These are phyloP conservation scores for Tachina lurida DNA, from an alignment of 2,888 invertebrate genomes.

Conservation along the genomic window DNA sequence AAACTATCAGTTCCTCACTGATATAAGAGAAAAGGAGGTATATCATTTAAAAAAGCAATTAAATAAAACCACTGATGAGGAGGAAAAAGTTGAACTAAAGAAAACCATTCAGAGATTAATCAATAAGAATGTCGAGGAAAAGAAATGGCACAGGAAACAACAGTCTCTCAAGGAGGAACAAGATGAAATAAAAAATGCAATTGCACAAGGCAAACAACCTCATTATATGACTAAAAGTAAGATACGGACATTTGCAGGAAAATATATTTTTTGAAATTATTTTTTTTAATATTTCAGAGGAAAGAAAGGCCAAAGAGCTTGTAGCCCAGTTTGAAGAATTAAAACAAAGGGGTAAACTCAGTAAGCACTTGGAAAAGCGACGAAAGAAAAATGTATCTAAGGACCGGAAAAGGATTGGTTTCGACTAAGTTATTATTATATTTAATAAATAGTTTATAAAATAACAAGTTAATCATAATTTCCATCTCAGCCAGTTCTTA, in stretches of 20 bases:
- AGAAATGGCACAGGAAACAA: slow-evolving; percentile 85
- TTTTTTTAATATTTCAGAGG: slow-evolving; percentile 85
- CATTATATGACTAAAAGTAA: slow-evolving; percentile 89
- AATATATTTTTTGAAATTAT: not conserved
- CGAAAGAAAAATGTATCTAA: slow-evolving; percentile 87
- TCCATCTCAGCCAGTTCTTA: slow-evolving; percentile 87
- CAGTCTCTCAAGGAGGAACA: slow-evolving; percentile 84
- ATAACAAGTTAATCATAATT: slow-evolving; percentile 66
- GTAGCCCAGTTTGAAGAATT: slow-evolving; percentile 92
- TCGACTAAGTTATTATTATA: slow-evolving; percentile 75
- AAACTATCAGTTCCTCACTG: slow-evolving; percentile 90
- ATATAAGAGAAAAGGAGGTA: slow-evolving; percentile 89
- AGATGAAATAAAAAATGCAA: slow-evolving; percentile 84
- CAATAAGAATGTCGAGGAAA: slow-evolving; percentile 89
- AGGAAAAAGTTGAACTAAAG: slow-evolving; percentile 87
- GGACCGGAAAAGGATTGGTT: slow-evolving; percentile 81
- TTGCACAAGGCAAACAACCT: slow-evolving; percentile 88
- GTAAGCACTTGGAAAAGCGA: slow-evolving; percentile 91
- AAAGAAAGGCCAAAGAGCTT: slow-evolving; percentile 88
- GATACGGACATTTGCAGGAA: slow-evolving; percentile 1
- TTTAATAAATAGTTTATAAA: slow-evolving; percentile 71
- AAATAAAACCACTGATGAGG: slow-evolving; percentile 85
- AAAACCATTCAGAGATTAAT: slow-evolving; percentile 89
- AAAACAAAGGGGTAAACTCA: slow-evolving; percentile 89
- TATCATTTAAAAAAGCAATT: slow-evolving; percentile 86